A percentile compares a stretch with the other conserved stretches of the same genome.
These are phyloP conservation scores for Ophion costatus DNA, from an alignment of 2,888 invertebrate species.

Conservation along the genomic window DNA sequence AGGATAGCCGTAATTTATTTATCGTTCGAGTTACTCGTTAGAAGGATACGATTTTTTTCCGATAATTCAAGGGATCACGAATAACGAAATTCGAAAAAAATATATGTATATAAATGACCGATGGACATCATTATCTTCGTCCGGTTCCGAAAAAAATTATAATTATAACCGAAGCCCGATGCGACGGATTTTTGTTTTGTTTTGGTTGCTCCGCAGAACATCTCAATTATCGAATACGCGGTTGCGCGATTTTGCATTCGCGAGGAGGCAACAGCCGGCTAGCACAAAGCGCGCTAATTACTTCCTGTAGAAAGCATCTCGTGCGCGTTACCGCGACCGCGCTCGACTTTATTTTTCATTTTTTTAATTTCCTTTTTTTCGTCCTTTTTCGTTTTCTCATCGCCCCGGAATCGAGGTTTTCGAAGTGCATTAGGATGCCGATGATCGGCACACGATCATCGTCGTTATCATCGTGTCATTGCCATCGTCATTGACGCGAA, in stretches of 20 bases:
- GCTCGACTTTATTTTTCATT: constrained; percentile 40
- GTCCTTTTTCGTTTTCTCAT: constrained; percentile 21
- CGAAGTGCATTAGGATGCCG: not conserved
- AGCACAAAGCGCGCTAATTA: constrained; percentile 68
- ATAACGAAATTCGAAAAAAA: not conserved
- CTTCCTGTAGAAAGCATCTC: constrained; percentile 71
- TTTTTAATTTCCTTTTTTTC: not conserved
- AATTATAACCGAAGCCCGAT: not conserved
- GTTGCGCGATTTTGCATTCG: constrained; percentile 47
- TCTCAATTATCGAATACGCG: constrained; percentile 56
- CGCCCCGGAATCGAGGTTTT: not conserved
- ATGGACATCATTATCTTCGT: not conserved
- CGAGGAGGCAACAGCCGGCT: constrained; percentile 41
- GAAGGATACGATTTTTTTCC: no score
- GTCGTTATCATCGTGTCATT: no score
- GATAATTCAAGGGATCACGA: no score
- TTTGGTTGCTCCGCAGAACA: not conserved
- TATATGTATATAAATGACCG: not conserved
- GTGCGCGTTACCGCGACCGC: constrained; percentile 36
- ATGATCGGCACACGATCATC: not conserved
- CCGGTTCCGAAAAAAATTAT: not conserved
- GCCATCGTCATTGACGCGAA: constrained; percentile 6
- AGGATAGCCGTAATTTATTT: not conserved
- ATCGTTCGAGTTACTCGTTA: not conserved
- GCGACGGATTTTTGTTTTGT: not conserved